These are phyloP conservation scores for Euphonia xanthogaster DNA, from an alignment of 2,797 vertebrate species.

Conservation along the genomic window DNA sequence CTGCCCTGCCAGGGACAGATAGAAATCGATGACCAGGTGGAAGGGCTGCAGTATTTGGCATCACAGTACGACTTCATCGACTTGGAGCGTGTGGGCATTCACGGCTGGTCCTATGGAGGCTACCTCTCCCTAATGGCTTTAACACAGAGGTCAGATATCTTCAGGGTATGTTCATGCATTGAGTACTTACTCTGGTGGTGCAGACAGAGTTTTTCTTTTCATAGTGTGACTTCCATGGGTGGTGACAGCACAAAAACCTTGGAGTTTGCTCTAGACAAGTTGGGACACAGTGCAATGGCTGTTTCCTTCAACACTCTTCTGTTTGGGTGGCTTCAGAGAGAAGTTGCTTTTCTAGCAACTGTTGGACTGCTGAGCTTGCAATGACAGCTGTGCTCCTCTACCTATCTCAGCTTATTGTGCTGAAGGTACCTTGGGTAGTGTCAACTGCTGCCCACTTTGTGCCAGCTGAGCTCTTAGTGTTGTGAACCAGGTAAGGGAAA, in stretches of 20 bases:
- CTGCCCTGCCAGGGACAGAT: slow-evolving; percentile 77
- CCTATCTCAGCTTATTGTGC: background rate
- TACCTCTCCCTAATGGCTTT: slow-evolving; percentile 83
- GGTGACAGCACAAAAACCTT: background rate
- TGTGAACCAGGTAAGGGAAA: background rate
- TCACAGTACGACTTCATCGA: slow-evolving; percentile 81
- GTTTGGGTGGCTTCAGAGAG: background rate
- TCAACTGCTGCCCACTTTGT: background rate
- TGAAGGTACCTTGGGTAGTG: background rate
- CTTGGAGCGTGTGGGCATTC: slow-evolving; percentile 80
- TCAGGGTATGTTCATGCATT: slow-evolving; percentile 75
- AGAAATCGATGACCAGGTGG: slow-evolving; percentile 82
- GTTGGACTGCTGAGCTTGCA: background rate
- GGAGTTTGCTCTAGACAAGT: background rate
- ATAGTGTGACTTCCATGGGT: background rate
- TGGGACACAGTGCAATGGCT: background rate
- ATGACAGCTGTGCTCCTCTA: background rate
- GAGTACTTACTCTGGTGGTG: background rate
- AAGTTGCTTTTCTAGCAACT: background rate
- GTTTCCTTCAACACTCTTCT: background rate
- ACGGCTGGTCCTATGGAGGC: slow-evolving; percentile 84
- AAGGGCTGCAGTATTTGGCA: slow-evolving; percentile 81
- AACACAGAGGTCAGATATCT: slow-evolving; percentile 82
- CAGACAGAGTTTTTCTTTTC: background rate
- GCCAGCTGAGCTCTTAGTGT: background rate